Conservation (phyloP, 2,797 vertebrate species). For the Ispidina lecontei region DNA sequence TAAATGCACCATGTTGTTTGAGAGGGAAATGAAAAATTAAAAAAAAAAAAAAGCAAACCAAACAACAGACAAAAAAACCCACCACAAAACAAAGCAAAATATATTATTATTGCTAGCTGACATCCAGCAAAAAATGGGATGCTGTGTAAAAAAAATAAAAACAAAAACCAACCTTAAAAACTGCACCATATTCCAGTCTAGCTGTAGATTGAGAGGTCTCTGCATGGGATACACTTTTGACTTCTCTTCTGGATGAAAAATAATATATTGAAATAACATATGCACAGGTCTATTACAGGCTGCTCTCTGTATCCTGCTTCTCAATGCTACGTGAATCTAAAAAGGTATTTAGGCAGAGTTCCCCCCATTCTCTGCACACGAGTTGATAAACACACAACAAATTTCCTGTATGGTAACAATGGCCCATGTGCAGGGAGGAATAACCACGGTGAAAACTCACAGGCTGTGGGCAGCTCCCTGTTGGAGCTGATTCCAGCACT, state of each 20-base stretch:
- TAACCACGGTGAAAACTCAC: neutral
- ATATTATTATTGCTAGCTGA: neutral
- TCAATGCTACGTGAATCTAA: neutral
- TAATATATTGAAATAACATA: accelerated
- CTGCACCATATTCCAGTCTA: neutral
- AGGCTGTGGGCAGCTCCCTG: neutral
- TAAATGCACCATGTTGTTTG: neutral
- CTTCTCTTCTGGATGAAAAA: neutral
- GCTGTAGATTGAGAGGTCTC: neutral
- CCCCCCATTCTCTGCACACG: neutral
- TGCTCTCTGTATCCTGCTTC: neutral
- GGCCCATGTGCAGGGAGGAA: neutral
- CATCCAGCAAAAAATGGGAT: neutral
- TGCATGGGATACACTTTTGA: neutral
- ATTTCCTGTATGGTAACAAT: accelerated
- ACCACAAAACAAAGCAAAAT: neutral
- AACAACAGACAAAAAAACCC: no score
- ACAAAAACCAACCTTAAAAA: neutral
- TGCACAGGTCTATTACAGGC: neutral
- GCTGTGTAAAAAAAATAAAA: neutral
- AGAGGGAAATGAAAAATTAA: neutral
- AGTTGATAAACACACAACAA: neutral
- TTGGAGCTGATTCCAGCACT: neutral
- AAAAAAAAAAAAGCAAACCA: neutral
- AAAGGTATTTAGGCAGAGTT: neutral